phyloP scores from a whole-genome alignment of 2,113 vertebrate genomes.

The Oenanthe oenanthe region DNA sequence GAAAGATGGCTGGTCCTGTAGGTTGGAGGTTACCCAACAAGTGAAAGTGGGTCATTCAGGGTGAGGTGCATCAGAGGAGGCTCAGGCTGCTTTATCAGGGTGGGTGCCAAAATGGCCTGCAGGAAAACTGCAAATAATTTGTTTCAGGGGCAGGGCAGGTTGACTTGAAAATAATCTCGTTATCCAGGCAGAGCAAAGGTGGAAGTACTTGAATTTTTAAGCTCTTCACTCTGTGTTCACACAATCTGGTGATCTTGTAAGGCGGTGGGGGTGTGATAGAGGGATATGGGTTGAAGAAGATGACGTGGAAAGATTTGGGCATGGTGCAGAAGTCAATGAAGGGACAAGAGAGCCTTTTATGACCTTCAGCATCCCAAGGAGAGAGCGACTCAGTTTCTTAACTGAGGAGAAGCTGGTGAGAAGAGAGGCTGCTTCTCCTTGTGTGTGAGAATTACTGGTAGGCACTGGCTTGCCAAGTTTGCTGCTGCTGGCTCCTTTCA shows the following conservation, averaged over 20 bases:
- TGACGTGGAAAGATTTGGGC: background rate
- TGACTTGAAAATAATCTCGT: background rate
- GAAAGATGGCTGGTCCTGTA: background rate
- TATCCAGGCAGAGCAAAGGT: background rate
- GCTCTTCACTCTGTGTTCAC: background rate
- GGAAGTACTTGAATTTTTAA: background rate
- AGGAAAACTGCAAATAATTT: background rate
- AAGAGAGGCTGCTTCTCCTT: background rate
- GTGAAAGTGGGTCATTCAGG: background rate
- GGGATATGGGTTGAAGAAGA: background rate
- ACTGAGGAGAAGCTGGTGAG: background rate
- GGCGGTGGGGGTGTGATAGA: fast-evolving
- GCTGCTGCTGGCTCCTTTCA: background rate
- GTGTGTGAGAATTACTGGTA: background rate
- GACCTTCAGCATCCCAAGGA: background rate
- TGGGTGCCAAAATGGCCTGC: background rate
- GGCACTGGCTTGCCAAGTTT: background rate
- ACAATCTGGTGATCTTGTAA: background rate
- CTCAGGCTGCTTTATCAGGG: background rate
- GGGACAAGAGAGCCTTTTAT: background rate
- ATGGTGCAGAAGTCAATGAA: background rate
- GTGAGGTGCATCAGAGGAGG: background rate
- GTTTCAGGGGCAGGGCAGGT: background rate
- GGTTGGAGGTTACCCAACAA: background rate
- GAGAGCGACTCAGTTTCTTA: background rate